Evolutionary conservation across 1,140 invertebrate genomes (phyloP).

Genomic region (Rhynchophorus ferrugineus): DNA sequence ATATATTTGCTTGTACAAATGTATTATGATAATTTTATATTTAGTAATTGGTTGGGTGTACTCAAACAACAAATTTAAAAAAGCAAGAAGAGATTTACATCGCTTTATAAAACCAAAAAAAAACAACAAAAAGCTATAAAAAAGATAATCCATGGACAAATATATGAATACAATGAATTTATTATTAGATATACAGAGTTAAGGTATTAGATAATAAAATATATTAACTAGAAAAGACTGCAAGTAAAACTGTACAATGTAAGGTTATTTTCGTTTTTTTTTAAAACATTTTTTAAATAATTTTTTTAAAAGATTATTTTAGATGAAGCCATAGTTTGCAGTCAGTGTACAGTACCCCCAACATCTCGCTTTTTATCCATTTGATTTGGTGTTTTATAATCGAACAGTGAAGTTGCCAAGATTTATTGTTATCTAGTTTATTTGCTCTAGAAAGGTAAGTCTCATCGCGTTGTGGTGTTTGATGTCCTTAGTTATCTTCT

Average conservation of each 20-base stretch:
- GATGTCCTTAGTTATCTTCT: neutral
- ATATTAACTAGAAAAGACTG: constrained; percentile 37
- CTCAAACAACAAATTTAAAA: too few species aligned
- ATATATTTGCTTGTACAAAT: too few species aligned
- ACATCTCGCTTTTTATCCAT: constrained; percentile 11
- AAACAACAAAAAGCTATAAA: constrained; percentile 23
- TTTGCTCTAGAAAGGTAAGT: neutral
- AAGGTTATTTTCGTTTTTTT: constrained; percentile 17
- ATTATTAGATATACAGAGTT: constrained; percentile 38
- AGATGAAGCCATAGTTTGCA: constrained; percentile 6
- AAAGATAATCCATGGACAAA: constrained; percentile 42
- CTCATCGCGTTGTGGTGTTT: neutral
- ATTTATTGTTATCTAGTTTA: neutral
- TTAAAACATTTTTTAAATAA: constrained; percentile 7
- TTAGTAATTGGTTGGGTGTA: constrained; percentile 8
- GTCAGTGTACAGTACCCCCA: constrained; percentile 31
- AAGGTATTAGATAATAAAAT: constrained; percentile 33
- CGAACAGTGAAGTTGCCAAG: neutral
- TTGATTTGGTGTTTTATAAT: neutral
- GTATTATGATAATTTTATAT: too few species aligned
- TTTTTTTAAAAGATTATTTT: constrained; percentile 2
- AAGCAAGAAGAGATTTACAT: too few species aligned
- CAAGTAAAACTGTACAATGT: constrained; percentile 38
- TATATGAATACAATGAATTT: constrained; percentile 42
- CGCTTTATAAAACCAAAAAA: constrained; percentile 32